Conservation (phyloP, 2,888 invertebrate genomes). For the Anagyrus pseudococci region DNA sequence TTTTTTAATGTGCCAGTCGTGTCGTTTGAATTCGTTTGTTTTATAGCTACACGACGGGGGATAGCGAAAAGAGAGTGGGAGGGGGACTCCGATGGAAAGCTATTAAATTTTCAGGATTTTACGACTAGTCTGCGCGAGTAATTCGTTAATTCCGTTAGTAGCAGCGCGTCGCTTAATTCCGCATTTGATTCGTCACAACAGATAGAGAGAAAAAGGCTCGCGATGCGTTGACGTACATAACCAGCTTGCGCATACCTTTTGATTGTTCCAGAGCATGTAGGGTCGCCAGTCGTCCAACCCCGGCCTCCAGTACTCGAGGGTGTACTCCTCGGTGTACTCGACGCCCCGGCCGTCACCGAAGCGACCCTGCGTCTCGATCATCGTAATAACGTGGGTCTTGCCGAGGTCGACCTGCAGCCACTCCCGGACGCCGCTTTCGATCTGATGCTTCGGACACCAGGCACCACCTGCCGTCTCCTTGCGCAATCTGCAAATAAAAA, state of each 20-base stretch:
- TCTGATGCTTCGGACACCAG: slow-evolving; percentile 77
- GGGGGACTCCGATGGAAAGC: too few relatives aligned
- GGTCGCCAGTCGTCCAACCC: slow-evolving; percentile 69
- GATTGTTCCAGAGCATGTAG: slow-evolving; percentile 72
- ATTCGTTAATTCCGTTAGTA: background rate
- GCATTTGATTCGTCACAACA: too few relatives aligned
- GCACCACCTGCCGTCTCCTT: slow-evolving; percentile 76
- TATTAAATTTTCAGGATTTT: too few relatives aligned
- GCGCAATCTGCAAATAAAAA: slow-evolving; percentile 65
- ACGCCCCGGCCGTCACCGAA: slow-evolving; percentile 77
- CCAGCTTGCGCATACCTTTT: slow-evolving; percentile 64
- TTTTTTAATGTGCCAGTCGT: too few relatives aligned
- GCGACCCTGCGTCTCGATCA: slow-evolving; percentile 80
- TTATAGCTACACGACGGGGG: too few relatives aligned
- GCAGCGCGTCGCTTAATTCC: too few relatives aligned
- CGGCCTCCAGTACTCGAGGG: slow-evolving; percentile 73
- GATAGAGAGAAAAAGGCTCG: too few relatives aligned
- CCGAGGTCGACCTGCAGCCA: slow-evolving; percentile 72
- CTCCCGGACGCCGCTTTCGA: slow-evolving; percentile 71
- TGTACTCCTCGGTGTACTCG: slow-evolving; percentile 77
- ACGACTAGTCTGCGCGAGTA: too few relatives aligned
- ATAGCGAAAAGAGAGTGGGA: too few relatives aligned
- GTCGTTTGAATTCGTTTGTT: too few relatives aligned
- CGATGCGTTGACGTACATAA: background rate
- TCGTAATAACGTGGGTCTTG: slow-evolving; percentile 70